Evolutionary conservation across 2,888 invertebrate species (phyloP).

Genomic region (Temnothorax ravouxi): DNA sequence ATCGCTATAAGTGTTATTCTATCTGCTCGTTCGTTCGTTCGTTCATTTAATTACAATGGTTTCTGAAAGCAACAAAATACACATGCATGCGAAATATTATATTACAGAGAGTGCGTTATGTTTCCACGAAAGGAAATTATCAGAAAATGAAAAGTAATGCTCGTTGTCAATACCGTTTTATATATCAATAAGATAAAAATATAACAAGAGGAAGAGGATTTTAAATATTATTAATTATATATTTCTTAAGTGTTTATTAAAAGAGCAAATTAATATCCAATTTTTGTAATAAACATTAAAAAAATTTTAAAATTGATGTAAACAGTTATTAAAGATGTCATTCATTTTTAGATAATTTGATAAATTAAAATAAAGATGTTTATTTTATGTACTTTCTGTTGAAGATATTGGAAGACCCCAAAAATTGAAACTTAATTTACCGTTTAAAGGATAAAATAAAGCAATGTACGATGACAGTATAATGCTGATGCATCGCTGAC

Average conservation of each 20-base stretch:
- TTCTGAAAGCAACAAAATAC: slow-evolving; percentile 18
- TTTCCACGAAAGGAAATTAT: background rate
- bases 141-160: background rate
- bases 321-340: background rate
- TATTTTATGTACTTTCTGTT: background rate
- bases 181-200: background rate
- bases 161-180: background rate
- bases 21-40: background rate
- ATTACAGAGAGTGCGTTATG: background rate
- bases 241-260: background rate
- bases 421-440: slow-evolving; percentile 49
- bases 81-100: slow-evolving; percentile 17
- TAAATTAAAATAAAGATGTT: background rate
- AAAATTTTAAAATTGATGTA: background rate
- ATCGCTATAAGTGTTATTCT: background rate
- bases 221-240: slow-evolving; percentile 4
- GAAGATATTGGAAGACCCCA: background rate
- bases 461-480: slow-evolving; percentile 36
- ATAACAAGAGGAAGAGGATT: no score
- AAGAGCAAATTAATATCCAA: background rate
- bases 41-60: slow-evolving; percentile 26
- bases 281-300: background rate
- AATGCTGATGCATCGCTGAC: slow-evolving; percentile 53
- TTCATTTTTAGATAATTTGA: background rate
- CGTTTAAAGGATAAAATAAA: slow-evolving; percentile 42